Base-by-base conservation (phyloP, 92 coral and sea anemone genomes). In the Muricea muricata region DNA sequence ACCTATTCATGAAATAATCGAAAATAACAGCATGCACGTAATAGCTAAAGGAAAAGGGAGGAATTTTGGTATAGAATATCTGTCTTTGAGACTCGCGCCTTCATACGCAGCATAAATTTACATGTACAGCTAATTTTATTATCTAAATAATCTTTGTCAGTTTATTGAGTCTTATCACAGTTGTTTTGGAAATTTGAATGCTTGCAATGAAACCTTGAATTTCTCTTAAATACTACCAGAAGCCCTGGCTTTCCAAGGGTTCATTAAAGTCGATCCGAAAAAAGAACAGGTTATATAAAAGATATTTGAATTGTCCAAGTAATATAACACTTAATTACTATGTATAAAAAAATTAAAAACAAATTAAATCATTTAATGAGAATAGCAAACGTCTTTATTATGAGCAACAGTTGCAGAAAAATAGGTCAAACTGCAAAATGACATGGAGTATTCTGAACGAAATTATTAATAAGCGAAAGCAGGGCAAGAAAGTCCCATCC, bases 211-310 rank as follows among this genome's bases (percentile, higher is more conserved):
- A n/a, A n/a, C n/a, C n/a, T n/a, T n/a, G n/a, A n/a, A n/a, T n/a
- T n/a, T n/a, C n/a, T n/a, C n/a, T n/a, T n/a, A n/a, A n/a, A n/a
- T n/a, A n/a, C n/a, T n/a, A n/a, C n/a, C n/a, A n/a, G n/a, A 89
- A 86, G 57, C 93, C 93, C 1, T 89, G 93, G 93, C 71, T 86
- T 42, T 20, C 93, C 5, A 75, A 74, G 12, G 90, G 90, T 21
- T 84, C 86, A 11, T 56, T 81, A 3, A 87, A 81, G 77, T 87
- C 86, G 11, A 77, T 75, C n/a, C 83, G 56, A 61, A 81, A 75
- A 40, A 81, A 81, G 70, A 74, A 68, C 76, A 60, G 33, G 32
- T 58, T 82, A 33, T 81, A 90, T 31, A 86, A 86, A 70, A 60
- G 28, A 65, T 75, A 18, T 68, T 61, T 81, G 23, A 29, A 37